Base-by-base conservation (phyloP, 2,888 invertebrate species). In the Celastrina argiolus region DNA sequence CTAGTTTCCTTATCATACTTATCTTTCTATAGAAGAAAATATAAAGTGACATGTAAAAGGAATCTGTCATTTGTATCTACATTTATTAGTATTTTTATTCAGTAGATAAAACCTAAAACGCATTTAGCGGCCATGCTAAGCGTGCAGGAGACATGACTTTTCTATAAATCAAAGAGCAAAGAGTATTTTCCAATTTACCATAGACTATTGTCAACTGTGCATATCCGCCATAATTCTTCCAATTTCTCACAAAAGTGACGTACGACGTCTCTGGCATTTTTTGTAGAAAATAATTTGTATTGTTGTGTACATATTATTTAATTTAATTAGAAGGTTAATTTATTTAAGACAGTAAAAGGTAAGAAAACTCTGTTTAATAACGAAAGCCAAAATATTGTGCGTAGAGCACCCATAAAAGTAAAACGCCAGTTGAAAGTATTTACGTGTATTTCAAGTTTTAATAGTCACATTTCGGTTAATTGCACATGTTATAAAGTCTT, bases 211-310 rank as follows among this genome's bases (percentile, higher is more conserved):
- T 26, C 51, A 51, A 51, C 18, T 45, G 45, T 39, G 88, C 88
- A 89, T 87, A 88, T 89, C 88, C 87, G 88, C 88, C 88, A 89
- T 87, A 87, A 79, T 85, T 87, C 81, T 81, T 83, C 83, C 84
- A 87, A 84, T 83, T 84, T 87, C 82, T 83, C 84, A 81, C 83
- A 82, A 76, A 78, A 85, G 84, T 88, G 90, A 87, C 87, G 84
- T 89, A 85, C 84, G 78, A 84, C 82, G 84, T 87, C 86, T 85
- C 87, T 88, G 86, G 81, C 85, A 83, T 85, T 61, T 58, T 61
- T 61, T 14, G 51, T 51, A 18, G 39, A 61, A 56, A 61, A 39
- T 87, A 81, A 76, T 82, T 84, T 86, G 77, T 78, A 79, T 79
- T 81, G 81, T 83, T 83, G 83, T 81, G 83, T 84, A 86, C 84